These are phyloP conservation scores for Orius laevigatus DNA, from an alignment of 1,140 invertebrate genomes.

Conservation along the genomic window DNA sequence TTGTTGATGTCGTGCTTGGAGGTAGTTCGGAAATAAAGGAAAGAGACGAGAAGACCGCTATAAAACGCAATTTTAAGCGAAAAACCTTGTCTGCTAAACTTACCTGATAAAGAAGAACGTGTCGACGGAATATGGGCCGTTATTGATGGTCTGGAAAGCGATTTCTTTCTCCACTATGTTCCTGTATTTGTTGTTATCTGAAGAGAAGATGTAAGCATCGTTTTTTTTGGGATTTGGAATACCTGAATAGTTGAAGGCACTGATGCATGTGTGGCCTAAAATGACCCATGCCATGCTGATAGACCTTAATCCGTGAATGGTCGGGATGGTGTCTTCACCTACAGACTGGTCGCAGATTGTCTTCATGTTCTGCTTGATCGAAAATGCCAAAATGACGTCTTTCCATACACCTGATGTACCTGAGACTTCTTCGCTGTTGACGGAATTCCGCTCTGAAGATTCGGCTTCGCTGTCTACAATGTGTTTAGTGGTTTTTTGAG, in stretches of 20 bases:
- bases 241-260: slow-evolving; percentile 64
- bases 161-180: slow-evolving; percentile 62
- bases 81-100: slow-evolving; percentile 12
- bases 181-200: slow-evolving; percentile 62
- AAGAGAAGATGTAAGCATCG: slow-evolving; percentile 9
- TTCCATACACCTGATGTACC: slow-evolving; percentile 33
- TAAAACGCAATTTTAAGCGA: slow-evolving; percentile 21
- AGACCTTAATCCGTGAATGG: slow-evolving; percentile 63
- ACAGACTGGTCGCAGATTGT: slow-evolving; percentile 62
- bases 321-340: slow-evolving; percentile 62
- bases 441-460: slow-evolving; percentile 20
- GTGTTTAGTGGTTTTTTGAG: background rate
- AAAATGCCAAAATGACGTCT: slow-evolving; percentile 62
- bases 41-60: slow-evolving; percentile 63
- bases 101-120: slow-evolving; percentile 75
- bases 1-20: slow-evolving; percentile 51
- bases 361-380: slow-evolving; percentile 51
- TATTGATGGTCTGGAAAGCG: slow-evolving; percentile 66
- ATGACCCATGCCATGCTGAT: slow-evolving; percentile 89
- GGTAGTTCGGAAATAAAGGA: slow-evolving; percentile 66
- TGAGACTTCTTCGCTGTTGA: slow-evolving; percentile 16
- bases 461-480: slow-evolving; percentile 11
- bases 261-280: slow-evolving; percentile 73
- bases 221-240: slow-evolving; percentile 5
- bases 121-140: slow-evolving; percentile 78